phyloP scores from a whole-genome alignment of 2,888 invertebrate genomes.

The Andrena flavipes region DNA sequence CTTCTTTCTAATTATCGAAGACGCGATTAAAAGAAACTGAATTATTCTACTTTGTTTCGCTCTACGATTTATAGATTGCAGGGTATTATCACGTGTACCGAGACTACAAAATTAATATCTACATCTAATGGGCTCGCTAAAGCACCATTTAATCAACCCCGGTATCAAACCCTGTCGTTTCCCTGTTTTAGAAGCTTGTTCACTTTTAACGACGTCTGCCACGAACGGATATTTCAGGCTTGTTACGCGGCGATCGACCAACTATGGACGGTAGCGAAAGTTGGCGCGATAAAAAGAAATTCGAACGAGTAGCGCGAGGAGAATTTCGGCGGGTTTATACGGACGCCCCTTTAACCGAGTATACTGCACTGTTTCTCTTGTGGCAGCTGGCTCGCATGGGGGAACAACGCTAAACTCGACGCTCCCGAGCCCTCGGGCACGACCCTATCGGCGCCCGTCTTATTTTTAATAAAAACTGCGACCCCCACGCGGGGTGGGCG shows the following conservation, averaged over 20 bases:
- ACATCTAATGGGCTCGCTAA: background rate
- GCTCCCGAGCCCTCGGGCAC: constrained; percentile 35
- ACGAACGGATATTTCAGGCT: background rate
- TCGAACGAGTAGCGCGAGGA: constrained; percentile 30
- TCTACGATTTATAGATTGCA: no score
- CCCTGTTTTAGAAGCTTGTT: background rate
- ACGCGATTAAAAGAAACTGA: background rate
- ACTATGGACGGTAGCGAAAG: background rate
- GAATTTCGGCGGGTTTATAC: constrained; percentile 58
- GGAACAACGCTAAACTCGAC: constrained; percentile 69
- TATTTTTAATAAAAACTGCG: constrained; percentile 77
- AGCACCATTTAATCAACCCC: background rate
- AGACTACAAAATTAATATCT: no score
- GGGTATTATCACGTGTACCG: no score
- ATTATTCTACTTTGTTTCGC: background rate
- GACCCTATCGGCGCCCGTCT: constrained; percentile 64
- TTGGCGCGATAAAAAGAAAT: constrained; percentile 41
- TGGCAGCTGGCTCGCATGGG: constrained; percentile 75
- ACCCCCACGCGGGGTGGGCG: constrained; percentile 24
- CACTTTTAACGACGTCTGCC: constrained; percentile 1
- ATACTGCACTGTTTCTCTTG: constrained; percentile 71
- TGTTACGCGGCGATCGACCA: constrained; percentile 3
- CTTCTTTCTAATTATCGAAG: no score
- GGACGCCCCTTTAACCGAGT: constrained; percentile 50
- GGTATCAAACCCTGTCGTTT: background rate